These are phyloP conservation scores for Datnioides undecimradiatus DNA, from an alignment of 2,113 vertebrate genomes.

Conservation along the genomic window DNA sequence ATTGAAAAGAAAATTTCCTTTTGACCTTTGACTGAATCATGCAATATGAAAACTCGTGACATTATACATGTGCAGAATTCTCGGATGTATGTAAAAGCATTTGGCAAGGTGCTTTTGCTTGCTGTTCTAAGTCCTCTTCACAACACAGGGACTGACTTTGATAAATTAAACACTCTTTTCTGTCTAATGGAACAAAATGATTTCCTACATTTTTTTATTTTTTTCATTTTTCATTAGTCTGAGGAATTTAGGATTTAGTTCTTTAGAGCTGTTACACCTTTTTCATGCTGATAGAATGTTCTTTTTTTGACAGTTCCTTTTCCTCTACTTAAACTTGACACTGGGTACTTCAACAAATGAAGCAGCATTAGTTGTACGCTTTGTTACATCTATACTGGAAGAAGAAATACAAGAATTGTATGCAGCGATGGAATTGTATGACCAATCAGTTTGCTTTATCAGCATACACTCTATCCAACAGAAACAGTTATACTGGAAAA, in stretches of 20 bases:
- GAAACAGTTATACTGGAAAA: neutral
- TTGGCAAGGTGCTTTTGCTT: neutral
- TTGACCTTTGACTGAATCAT: neutral
- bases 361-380: constrained; percentile 11
- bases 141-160: neutral
- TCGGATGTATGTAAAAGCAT: neutral
- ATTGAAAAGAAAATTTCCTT: neutral
- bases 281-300: constrained; percentile 22
- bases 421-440: too few species aligned
- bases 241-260: constrained; percentile 20
- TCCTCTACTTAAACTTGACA: neutral
- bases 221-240: neutral
- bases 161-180: constrained; percentile 14
- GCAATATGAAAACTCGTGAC: neutral
- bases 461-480: neutral
- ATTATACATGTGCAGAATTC: neutral
- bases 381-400: neutral
- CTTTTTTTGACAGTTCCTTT: neutral
- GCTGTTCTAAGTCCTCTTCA: neutral
- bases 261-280: neutral
- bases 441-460: neutral
- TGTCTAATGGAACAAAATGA: constrained; percentile 17
- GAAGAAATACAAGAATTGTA: neutral
- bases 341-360: constrained; percentile 12
- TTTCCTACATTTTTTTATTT: neutral